These are phyloP conservation scores for Neomorphus geoffroyi DNA, from an alignment of 2,797 vertebrate species.

Conservation along the genomic window DNA sequence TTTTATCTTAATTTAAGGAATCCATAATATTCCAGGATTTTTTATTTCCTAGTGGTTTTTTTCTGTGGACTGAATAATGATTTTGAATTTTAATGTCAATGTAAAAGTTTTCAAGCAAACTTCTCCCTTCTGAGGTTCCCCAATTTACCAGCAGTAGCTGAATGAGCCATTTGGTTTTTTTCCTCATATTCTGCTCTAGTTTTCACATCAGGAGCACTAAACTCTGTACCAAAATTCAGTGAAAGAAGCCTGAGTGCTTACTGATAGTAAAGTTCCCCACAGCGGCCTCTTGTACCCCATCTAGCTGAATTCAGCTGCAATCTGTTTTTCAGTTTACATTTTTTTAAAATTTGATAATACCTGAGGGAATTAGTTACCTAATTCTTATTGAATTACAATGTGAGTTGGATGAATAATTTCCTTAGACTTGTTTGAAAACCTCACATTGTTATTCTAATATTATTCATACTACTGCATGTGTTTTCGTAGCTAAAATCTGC, in stretches of 20 bases:
- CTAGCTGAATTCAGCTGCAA: not conserved
- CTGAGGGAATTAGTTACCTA: constrained; percentile 12
- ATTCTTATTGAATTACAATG: constrained; percentile 24
- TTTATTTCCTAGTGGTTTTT: not conserved
- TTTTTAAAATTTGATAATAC: constrained; percentile 30
- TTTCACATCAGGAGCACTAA: not conserved
- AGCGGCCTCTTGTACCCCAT: not conserved
- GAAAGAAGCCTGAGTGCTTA: not conserved
- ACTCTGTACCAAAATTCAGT: not conserved
- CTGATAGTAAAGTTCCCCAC: not conserved
- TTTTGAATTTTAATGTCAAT: not conserved
- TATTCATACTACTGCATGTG: not conserved
- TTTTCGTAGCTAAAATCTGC: not conserved
- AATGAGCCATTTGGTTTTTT: not conserved
- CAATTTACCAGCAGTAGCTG: not conserved
- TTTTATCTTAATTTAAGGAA: constrained; percentile 12
- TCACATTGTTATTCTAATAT: constrained; percentile 20
- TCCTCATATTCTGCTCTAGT: not conserved
- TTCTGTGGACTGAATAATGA: not conserved
- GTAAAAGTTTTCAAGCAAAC: not conserved
- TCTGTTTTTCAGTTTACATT: constrained; percentile 14
- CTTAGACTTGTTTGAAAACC: constrained; percentile 8
- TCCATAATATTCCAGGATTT: not conserved
- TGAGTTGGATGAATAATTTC: constrained; percentile 32
- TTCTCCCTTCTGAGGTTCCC: not conserved